Evolutionary conservation across 2,797 vertebrate genomes (phyloP), one percentile per base, ranked within the genome.

Genomic region (Microctenopoma lineatum): DNA sequence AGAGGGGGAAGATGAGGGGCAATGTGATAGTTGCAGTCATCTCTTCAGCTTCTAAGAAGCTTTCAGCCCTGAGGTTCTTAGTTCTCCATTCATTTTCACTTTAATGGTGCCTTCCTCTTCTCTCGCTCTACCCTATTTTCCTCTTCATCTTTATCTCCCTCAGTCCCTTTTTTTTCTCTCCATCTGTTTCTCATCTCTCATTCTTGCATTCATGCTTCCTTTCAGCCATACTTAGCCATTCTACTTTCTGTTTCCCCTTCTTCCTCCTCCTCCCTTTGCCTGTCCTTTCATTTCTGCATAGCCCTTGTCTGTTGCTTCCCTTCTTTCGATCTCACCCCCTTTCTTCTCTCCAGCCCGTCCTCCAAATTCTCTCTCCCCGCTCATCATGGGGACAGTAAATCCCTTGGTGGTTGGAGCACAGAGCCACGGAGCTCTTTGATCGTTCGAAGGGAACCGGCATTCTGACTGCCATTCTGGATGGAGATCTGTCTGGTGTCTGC

Each of bases 381-480:
- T 86, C 87, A 84, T 89, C 89, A 82, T 70, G 73, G 87, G 87
- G 85, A 91, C 89, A 82, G 85, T 83, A 87, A 90, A 87, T 91
- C 91, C 86, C 89, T 73, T 55, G 84, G 84, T 84, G 84, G 84
- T 84, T 86, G 79, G 81, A 79, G 84, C 84, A 59, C 77, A 76
- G 77, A 88, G 87, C 77, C 80, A 72, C 73, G 32, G 63, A 85
- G 78, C 74, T 72, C 87, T 92, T 92, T 92, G 87, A 92, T 92
- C 85, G 48, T 84, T 85, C 38, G 29, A 56, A 42, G 76, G 70
- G 78, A 90, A 80, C 84, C 58, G 55, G 73, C 84, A 84, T 68
- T 64, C 73, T 46, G 74, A 83, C 84, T 90, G 81, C 70, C 86
- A 79, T 77, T 82, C 73, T 84, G 85, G 85, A 89, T 69, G 1